phyloP scores from a whole-genome alignment of 2,113 vertebrate species.

The Ia io region DNA sequence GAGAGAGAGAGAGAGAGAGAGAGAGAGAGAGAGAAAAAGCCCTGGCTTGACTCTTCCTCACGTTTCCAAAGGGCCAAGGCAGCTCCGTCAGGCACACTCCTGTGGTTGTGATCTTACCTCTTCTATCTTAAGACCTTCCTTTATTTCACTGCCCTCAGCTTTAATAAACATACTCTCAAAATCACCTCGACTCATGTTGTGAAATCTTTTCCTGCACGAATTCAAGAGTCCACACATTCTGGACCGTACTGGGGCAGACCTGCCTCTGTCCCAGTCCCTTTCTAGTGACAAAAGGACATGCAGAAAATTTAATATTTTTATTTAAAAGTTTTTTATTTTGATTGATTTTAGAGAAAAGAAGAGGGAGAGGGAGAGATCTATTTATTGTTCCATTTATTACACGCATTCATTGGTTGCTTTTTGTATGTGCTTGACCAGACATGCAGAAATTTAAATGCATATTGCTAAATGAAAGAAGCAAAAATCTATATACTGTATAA shows the following conservation, averaged over 20 bases:
- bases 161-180: not conserved
- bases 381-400: not conserved
- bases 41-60: not conserved
- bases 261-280: not conserved
- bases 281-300: not conserved
- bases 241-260: not conserved
- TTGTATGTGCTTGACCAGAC: not conserved
- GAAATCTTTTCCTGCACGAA: not conserved
- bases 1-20: too few species aligned
- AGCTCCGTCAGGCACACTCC: not conserved
- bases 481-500: not conserved
- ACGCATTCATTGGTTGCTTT: not conserved
- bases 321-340: not conserved
- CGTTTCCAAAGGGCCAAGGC: not conserved
- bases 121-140: not conserved
- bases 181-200: not conserved
- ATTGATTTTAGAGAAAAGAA: not conserved
- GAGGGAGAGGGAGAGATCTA: not conserved
- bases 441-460: not conserved
- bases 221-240: not conserved
- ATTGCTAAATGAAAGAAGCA: not conserved
- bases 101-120: not conserved
- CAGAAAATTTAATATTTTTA: not conserved
- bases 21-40: not conserved
- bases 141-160: not conserved